phyloP scores from a whole-genome alignment of 2,797 vertebrate species.

The Trachurus trachurus region DNA sequence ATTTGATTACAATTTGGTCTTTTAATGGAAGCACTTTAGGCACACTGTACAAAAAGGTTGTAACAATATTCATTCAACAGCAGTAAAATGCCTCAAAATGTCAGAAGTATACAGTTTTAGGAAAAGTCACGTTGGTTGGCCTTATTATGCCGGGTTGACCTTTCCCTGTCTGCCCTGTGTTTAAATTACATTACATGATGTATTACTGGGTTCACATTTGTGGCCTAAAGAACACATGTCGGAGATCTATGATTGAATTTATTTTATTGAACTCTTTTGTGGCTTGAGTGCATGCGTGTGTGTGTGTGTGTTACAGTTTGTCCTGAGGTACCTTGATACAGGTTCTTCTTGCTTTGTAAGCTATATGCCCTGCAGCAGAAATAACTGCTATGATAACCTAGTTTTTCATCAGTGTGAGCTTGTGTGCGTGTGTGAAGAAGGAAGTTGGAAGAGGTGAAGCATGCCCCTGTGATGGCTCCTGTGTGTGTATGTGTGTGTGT shows the following conservation, averaged over 20 bases:
- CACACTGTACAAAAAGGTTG: conserved; percentile 34
- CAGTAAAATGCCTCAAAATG: conserved; percentile 56
- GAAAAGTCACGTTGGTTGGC: conserved; percentile 27
- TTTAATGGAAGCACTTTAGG: conserved; percentile 44
- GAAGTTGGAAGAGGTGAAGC: conserved; percentile 17
- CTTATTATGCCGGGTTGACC: conserved; percentile 60
- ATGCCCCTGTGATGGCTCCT: conserved; percentile 11
- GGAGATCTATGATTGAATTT: conserved; percentile 19
- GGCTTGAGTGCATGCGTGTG: not conserved
- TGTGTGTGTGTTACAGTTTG: conserved; percentile 30
- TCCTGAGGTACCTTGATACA: conserved; percentile 55
- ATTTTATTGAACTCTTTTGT: conserved; percentile 1
- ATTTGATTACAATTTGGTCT: conserved; percentile 55
- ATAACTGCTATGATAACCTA: conserved; percentile 69
- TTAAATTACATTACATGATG: conserved; percentile 47
- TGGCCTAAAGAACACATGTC: conserved; percentile 32
- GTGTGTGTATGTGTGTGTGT: not conserved
- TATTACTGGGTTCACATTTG: conserved; percentile 30
- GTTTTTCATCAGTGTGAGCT: conserved; percentile 57
- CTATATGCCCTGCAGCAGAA: conserved; percentile 62
- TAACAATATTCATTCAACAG: conserved; percentile 39
- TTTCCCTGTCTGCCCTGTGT: conserved; percentile 51
- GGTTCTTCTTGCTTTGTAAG: conserved; percentile 67
- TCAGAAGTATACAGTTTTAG: conserved; percentile 49
- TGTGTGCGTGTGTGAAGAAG: conserved; percentile 4